A percentile compares a stretch with the other conserved stretches of the same genome.
Evolutionary conservation across 2,797 vertebrate genomes (phyloP).

Genomic region (Hippoglossus hippoglossus): DNA sequence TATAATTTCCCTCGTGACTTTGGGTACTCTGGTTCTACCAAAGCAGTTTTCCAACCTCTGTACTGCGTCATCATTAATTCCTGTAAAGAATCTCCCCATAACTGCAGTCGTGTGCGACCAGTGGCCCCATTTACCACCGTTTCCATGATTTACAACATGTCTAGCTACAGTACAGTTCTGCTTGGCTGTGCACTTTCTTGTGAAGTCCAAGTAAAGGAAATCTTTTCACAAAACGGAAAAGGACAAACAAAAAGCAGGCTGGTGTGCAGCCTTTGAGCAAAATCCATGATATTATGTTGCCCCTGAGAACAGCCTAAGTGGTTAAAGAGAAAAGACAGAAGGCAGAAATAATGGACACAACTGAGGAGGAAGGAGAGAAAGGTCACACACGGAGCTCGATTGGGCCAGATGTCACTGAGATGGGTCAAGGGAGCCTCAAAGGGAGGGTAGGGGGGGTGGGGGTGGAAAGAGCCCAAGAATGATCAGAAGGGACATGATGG

Average conservation of each 20-base stretch:
- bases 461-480: slow-evolving; percentile 10
- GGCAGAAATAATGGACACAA: not conserved
- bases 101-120: not conserved
- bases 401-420: slow-evolving; percentile 22
- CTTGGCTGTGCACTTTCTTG: slow-evolving; percentile 1
- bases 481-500: slow-evolving; percentile 4
- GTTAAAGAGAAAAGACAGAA: not conserved
- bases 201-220: slow-evolving; percentile 18
- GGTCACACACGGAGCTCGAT: slow-evolving; percentile 5
- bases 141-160: slow-evolving; percentile 24
- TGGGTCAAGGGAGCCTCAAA: slow-evolving; percentile 12
- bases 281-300: not conserved
- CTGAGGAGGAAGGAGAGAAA: not conserved
- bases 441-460: not conserved
- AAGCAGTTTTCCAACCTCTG: not conserved
- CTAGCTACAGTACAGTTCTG: slow-evolving; percentile 14
- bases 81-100: slow-evolving; percentile 5
- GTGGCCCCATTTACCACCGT: slow-evolving; percentile 7
- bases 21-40: not conserved
- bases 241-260: slow-evolving; percentile 4
- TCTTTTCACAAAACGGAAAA: slow-evolving; percentile 15
- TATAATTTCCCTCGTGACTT: not conserved
- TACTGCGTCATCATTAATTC: slow-evolving; percentile 7
- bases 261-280: slow-evolving; percentile 5
- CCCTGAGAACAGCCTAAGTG: not conserved